Evolutionary conservation across 37 sponge, comb jelly and placozoan genomes (phyloP), one percentile per base, ranked within the genome.

Genomic region (Trichoplax adhaerens): DNA sequence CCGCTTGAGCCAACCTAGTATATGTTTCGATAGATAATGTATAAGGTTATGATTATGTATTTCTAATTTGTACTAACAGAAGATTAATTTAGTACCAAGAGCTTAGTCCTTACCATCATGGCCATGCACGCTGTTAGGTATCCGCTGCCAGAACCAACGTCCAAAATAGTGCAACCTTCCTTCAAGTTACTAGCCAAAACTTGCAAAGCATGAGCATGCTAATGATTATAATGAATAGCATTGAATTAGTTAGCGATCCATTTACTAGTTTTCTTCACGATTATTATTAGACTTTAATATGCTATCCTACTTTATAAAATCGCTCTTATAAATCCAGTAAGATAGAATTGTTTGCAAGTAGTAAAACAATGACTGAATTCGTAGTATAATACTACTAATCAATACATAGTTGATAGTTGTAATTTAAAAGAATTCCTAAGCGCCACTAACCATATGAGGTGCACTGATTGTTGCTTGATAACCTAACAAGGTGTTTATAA

Each of bases 381-480:
- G 29, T 29, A 29, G 29, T 29, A 52, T 4, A 74, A n/a, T 66
- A 3, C 51, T 48, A 48, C 29, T 50, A 54, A 29, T 52, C 47
- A 49, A 50, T 62, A 49, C 3, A 56, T 29, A 52, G 77, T 29
- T 46, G 50, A 58, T 10, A 3, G 47, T 12, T 6, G 4, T 48
- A 29, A n/a, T 56, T 29, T n/a, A 5, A 4, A 4, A 4, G 50
- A 58, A 4, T 47, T 60, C 6, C 7, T 54, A 48, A 62, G 53
- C 52, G 52, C 0, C 1, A 47, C 80, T 65, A 48, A 79, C 80
- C 98, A 96, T 96, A 75, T 91, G 92, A 1, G 98, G 98, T 10
- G 98, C 98, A 81, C 92, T 91, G 70, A 96, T 96, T 10, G 98
- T 96, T 47, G 83, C 98, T 55, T 81, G 77, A 62, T 88, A 88